phyloP scores from a whole-genome alignment of 2,797 vertebrate species.

The Spinus olivaceus region DNA sequence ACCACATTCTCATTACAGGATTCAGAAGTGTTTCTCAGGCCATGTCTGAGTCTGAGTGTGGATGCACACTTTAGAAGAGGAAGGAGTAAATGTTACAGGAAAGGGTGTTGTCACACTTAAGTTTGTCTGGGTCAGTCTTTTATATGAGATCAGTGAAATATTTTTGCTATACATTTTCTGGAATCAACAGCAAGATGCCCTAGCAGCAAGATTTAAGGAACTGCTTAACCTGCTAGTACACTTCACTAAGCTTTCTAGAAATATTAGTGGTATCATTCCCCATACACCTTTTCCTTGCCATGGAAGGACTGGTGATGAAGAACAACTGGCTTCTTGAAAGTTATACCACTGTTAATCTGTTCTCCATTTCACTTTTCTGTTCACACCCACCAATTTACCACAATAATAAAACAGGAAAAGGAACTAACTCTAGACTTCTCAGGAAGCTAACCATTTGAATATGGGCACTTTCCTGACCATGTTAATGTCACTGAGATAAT shows the following conservation, averaged over 20 bases:
- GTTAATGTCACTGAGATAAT: background rate
- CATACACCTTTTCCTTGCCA: background rate
- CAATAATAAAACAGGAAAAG: background rate
- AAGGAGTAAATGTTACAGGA: background rate
- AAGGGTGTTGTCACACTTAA: background rate
- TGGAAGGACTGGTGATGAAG: background rate
- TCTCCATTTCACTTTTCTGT: background rate
- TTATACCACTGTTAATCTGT: background rate
- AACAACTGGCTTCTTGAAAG: background rate
- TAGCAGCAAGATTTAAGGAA: background rate
- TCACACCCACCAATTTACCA: background rate
- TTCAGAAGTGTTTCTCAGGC: background rate
- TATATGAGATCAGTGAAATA: background rate
- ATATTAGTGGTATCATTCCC: background rate
- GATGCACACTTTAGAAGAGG: background rate
- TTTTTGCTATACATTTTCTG: background rate
- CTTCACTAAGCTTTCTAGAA: background rate
- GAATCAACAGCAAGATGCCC: background rate
- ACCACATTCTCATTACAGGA: background rate
- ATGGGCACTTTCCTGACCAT: background rate
- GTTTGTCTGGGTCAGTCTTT: background rate
- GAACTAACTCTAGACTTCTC: background rate
- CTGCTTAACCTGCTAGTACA: background rate
- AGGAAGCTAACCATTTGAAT: background rate
- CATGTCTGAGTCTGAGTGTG: background rate